Base-by-base conservation (phyloP, 2,888 invertebrate genomes). In the Amphiduros pacificus region DNA sequence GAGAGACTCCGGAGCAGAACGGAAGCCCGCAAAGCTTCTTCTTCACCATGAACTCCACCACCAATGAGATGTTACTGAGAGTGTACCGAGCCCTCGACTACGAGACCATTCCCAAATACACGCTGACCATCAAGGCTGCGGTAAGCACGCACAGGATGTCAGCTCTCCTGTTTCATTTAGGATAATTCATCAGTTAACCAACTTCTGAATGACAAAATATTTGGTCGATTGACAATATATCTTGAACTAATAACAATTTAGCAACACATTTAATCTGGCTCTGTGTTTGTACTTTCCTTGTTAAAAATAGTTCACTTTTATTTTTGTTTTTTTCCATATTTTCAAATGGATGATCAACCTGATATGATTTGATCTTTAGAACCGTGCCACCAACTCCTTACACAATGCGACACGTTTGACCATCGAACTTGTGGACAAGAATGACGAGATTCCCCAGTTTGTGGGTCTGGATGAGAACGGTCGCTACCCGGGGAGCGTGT, bases 371-470 rank as follows among this genome's bases (percentile, higher is more conserved):
- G n/a, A n/a, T 11, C 17, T 65, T 17, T 71, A 80, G 80, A 79
- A 79, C 63, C 74, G 77, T 65, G 77, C 76, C 2, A 70, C 74
- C n/a, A 73, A 75, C 73, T 73, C 78, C 5, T 65, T 77, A 54
- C 75, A 75, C 54, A 74, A 73, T 40, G 77, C 78, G 56, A 78
- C 80, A 17, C 89, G 95, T 56, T 94, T 96, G 55, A 94, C 94
- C 70, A 94, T 97, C 79, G 92, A 93, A 83, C 92, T 97, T 69
- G 92, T 93, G 81, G 97, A 97, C 83, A 92, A 94, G 63, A 97
- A 97, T 84, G 97, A 98, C 82, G 97, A 98, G 83, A 91, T 93
- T 1, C 94, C 98, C 0, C 93, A 95, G 84, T 98, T 99, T 86
- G 93, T 97, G 85, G 79, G 79, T 9, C 68, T 77, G 40, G 75